phyloP scores from a whole-genome alignment of 2,888 invertebrate species.

The Criorhina ranunculi region DNA sequence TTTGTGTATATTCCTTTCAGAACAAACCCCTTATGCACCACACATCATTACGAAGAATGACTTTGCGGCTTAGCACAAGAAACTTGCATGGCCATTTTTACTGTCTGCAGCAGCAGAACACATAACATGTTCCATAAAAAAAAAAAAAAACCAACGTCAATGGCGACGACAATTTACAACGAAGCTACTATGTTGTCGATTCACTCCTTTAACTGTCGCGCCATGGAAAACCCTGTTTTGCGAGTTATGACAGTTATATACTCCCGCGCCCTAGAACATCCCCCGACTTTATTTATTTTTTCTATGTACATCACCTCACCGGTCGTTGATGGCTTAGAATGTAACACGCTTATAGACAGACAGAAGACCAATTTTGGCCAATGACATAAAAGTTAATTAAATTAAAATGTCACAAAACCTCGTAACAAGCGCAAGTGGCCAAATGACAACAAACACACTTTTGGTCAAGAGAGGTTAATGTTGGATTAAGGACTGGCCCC shows the following conservation, averaged over 20 bases:
- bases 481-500: conserved; percentile 29
- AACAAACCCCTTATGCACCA: conserved; percentile 7
- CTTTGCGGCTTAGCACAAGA: conserved; percentile 14
- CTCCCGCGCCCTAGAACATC: conserved; percentile 21
- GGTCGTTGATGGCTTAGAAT: neutral
- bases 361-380: conserved; percentile 10
- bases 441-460: conserved; percentile 21
- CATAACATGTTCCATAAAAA: conserved; percentile 5
- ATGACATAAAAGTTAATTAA: conserved; percentile 60
- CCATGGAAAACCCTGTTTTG: neutral
- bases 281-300: conserved; percentile 8
- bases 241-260: conserved; percentile 17
- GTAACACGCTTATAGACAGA: neutral
- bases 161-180: neutral
- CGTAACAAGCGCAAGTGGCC: neutral
- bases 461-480: conserved; percentile 46
- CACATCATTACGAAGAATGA: conserved; percentile 22
- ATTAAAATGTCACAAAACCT: conserved; percentile 47
- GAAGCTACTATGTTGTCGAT: neutral
- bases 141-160: conserved; percentile 1
- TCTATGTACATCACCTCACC: neutral
- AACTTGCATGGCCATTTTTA: conserved; percentile 47
- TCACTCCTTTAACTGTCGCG: conserved; percentile 9
- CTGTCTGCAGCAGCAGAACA: conserved; percentile 31
- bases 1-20: neutral